Evolutionary conservation across 2,888 invertebrate species (phyloP).

Genomic region (Caprella mutica): DNA sequence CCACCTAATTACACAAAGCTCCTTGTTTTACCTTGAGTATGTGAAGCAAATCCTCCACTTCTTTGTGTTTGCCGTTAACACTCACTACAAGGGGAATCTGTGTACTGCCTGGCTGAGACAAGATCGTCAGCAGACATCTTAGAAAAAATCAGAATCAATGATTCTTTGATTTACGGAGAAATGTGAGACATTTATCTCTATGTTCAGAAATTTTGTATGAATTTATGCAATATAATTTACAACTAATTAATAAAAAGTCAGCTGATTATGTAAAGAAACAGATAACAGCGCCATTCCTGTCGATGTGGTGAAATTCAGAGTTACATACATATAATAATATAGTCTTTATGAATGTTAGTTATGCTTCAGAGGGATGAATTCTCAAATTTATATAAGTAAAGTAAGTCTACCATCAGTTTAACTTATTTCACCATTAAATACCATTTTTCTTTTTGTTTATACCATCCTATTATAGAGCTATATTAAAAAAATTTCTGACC

Average conservation of each 20-base stretch:
- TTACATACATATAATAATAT: no score
- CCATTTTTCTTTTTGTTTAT: no score
- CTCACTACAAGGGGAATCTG: conserved; percentile 1
- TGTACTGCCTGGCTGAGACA: conserved; percentile 6
- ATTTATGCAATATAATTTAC: neutral
- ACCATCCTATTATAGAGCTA: no score
- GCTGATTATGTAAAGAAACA: neutral
- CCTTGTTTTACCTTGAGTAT: conserved; percentile 1
- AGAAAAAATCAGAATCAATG: neutral
- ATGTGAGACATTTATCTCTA: no score
- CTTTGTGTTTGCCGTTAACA: conserved; percentile 4
- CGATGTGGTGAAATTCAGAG: no score
- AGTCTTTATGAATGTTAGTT: no score
- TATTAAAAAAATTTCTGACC: neutral
- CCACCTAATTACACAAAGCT: neutral
- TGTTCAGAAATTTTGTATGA: no score
- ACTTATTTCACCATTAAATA: no score
- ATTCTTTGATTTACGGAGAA: neutral
- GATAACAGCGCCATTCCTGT: no score
- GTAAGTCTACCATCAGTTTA: no score
- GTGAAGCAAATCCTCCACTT: conserved; percentile 6
- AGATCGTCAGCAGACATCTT: conserved; percentile 13
- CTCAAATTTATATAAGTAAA: no score
- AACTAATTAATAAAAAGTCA: neutral
- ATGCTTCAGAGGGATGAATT: no score